Evolutionary conservation across 2,888 invertebrate genomes (phyloP), one percentile per base, ranked within the genome.

Genomic region (Cephus pulcher): DNA sequence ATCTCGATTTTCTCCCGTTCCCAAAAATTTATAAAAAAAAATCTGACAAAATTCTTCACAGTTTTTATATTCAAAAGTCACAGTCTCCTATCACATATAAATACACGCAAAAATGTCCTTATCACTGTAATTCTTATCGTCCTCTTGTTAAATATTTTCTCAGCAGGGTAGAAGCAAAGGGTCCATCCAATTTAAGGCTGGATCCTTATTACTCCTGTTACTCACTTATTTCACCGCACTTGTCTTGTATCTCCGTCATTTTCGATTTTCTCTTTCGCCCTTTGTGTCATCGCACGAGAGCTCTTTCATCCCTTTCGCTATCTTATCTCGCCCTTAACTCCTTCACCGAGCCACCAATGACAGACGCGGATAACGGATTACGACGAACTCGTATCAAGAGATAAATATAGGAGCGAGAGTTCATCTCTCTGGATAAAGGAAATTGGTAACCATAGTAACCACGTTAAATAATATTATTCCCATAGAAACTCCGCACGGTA

Each of bases 351-450:
- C 70, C 70, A 9, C 70, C 70, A n/a, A 70, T 33, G 70, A 12
- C 70, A 70, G 70, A n/a, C 70, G 12, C 70, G 70, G 33, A 70
- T 70, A 70, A 70, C 12, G 30, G 30, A 70, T 33, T 68, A 70
- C 40, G 70, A 68, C 68, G 75, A 73, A 40, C n/a, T 75, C 75
- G 68, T 33, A 15, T 35, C 34, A 34, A 73, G 74, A 37, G 69
- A n/a, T 23, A 33, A 73, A 32, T 40, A 37, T 23, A 73, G 73
- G n/a, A 74, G 11, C 3, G 23, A 70, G 34, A 37, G 30, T 40
- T 75, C 34, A 34, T 74, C 71, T 23, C 40, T 40, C 40, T 12
- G 4, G 40, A 15, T 12, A 15, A 40, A 15, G 12, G 15, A 40
- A 40, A 40, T 1, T 40, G 15, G 15, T 40, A 12, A 40, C 15